These are phyloP conservation scores for Aradophagus sp. DNA, from an alignment of 1,140 invertebrate genomes.

Conservation along the genomic window DNA sequence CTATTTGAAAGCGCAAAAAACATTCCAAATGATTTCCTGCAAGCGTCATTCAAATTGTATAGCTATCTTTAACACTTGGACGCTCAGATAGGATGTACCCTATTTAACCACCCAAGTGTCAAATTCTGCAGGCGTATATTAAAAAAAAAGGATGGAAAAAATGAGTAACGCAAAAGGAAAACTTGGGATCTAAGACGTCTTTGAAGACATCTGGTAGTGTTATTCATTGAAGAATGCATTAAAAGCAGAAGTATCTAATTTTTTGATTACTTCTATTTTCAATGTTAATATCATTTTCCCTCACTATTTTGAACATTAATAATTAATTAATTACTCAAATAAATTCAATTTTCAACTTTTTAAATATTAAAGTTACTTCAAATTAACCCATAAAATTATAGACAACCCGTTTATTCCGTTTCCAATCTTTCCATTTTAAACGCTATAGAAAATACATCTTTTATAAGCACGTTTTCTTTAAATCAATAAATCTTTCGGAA, in stretches of 20 bases:
- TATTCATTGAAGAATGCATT: constrained; percentile 5
- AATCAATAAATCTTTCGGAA: too few species aligned
- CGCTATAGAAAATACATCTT: too few species aligned
- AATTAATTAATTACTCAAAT: too few species aligned
- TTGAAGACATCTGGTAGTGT: neutral
- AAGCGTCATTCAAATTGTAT: constrained; percentile 39
- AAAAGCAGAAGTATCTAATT: neutral
- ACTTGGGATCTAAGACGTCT: constrained; percentile 2
- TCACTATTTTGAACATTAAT: too few species aligned
- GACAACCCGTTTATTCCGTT: too few species aligned
- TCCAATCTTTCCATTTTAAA: too few species aligned
- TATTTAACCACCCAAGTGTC: constrained; percentile 42
- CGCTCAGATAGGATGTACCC: constrained; percentile 38
- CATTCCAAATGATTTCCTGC: constrained; percentile 26
- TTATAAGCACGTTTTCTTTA: too few species aligned
- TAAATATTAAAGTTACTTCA: too few species aligned
- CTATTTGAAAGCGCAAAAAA: constrained; percentile 21
- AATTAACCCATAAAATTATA: too few species aligned
- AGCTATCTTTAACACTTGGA: constrained; percentile 41
- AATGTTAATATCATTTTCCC: too few species aligned
- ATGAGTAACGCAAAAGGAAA: constrained; percentile 15
- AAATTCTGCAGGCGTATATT: constrained; percentile 30
- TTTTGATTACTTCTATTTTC: too few species aligned
- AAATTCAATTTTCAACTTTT: too few species aligned
- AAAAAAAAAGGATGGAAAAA: constrained; percentile 25